phyloP scores from a whole-genome alignment of 2,888 invertebrate species.

The Melinaea menophilus region DNA sequence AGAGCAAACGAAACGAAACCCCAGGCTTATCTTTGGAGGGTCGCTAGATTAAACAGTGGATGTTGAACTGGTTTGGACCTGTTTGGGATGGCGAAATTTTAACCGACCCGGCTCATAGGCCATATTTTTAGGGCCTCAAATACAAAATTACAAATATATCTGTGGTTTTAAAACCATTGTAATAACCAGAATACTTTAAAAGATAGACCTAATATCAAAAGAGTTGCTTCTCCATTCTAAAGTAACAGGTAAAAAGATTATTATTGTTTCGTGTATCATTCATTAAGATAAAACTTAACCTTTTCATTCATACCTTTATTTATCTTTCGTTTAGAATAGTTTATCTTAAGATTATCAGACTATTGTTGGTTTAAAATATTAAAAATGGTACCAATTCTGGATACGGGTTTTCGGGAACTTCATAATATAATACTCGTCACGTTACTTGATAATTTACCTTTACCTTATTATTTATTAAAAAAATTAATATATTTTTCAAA shows the following conservation, averaged over 20 bases:
- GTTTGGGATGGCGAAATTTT: constrained; percentile 31
- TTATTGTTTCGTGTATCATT: constrained; percentile 13
- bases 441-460: not conserved
- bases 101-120: constrained; percentile 14
- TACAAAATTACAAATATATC: too few species aligned
- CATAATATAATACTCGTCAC: not conserved
- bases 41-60: constrained; percentile 59
- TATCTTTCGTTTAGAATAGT: constrained; percentile 1
- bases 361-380: constrained; percentile 2
- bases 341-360: constrained; percentile 2
- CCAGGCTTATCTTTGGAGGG: constrained; percentile 33
- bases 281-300: constrained; percentile 13
- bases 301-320: constrained; percentile 7
- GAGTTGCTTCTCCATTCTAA: not conserved
- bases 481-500: not conserved
- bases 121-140: not conserved
- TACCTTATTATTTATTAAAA: not conserved
- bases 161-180: not conserved
- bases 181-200: not conserved
- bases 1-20: constrained; percentile 23
- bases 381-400: constrained; percentile 18
- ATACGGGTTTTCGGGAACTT: not conserved
- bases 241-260: not conserved
- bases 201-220: not conserved
- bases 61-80: constrained; percentile 49